Evolutionary conservation across 2,888 invertebrate species (phyloP), one percentile per base, ranked within the genome.

Genomic region (Microctonus brassicae): DNA sequence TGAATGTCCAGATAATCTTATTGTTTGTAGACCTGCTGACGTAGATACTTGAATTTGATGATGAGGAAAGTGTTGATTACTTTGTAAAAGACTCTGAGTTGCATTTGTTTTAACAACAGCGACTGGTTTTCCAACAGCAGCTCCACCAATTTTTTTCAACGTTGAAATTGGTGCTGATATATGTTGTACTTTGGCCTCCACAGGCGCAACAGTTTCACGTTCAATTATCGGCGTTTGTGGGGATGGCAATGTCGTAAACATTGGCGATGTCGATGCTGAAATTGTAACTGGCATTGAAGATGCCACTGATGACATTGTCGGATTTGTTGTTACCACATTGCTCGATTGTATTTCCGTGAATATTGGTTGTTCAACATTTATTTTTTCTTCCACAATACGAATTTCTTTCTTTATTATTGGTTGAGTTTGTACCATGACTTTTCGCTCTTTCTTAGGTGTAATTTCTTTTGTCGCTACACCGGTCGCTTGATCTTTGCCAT

Each of bases 1-100:
- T 5, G 87, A 87, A 47, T 87, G 87, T 1, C 87, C 90, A 0
- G 90, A 90, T 65, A 91, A 88, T 34, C 91, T 89, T 69, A 90
- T 89, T 0, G 91, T 87, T 77, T 90, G 91, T 11, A 91, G 84
- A 0, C 90, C 88, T 0, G 88, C 87, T 0, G 88, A 86, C 1
- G 88, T 88, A 0, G 88, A 87, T 11, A 88, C 87, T 77, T 87
- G 88, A 67, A 88, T 87, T 72, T 87, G 87, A 42, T 87, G 87
- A 77, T 84, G 87, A 0, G 87, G 84, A 60, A 85, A 87, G 73
- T 87, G 86, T 62, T 85, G 87, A 77, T 87, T 87, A 1, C 87
- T 86, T 47, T 87, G 87, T 9, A 87, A 67, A 29, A 87, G 77
- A 76, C 87, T 87, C 36, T 87, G 87, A 0, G 84, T 73, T 6